Evolutionary conservation across 2,888 invertebrate genomes (phyloP), one percentile per base, ranked within the genome.

Genomic region (Galerucella pusilla): DNA sequence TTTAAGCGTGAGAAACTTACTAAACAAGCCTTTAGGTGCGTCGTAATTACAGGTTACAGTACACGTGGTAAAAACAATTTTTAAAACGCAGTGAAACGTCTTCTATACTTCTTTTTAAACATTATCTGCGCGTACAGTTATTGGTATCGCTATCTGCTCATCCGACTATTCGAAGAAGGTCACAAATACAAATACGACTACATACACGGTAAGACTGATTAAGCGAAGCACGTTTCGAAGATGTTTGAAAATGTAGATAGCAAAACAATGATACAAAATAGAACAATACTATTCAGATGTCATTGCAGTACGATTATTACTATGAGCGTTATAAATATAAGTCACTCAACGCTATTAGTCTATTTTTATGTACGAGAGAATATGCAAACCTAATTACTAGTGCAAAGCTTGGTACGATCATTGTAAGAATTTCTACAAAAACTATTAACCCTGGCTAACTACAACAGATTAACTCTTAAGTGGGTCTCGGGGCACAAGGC

Each of bases 1-100:
- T 65, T 83, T 83, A 86, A 86, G 86, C 86, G 86, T 86, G 86
- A 86, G 86, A 86, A 86, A 85, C 84, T 83, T 82, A 83, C 82
- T 81, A 83, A 85, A 86, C 83, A 78, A 80, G 85, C 85, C 85
- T 82, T 83, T 83, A 84, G 86, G 85, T 82, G 80, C 82, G 76
- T 77, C 81, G 85, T 86, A 86, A 86, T 86, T 86, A 86, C 84
- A 84, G 81, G 86, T 85, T 85, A 81, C 83, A 81, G 82, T 84
- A 84, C 86, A 84, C 85, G 86, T 85, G 86, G 85, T 83, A 82
- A 79, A 79, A 81, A 83, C 80, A 81, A 72, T 79, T 76, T 80
- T 75, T 77, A 80, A 79, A 77, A 79, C 68, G 59, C 49, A 71
- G 71, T 46, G 65, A 71, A 71, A 66, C 71, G 49, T 49, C 49